Evolutionary conservation across 2,797 vertebrate species (phyloP).

Genomic region (Sebastes dallii): DNA sequence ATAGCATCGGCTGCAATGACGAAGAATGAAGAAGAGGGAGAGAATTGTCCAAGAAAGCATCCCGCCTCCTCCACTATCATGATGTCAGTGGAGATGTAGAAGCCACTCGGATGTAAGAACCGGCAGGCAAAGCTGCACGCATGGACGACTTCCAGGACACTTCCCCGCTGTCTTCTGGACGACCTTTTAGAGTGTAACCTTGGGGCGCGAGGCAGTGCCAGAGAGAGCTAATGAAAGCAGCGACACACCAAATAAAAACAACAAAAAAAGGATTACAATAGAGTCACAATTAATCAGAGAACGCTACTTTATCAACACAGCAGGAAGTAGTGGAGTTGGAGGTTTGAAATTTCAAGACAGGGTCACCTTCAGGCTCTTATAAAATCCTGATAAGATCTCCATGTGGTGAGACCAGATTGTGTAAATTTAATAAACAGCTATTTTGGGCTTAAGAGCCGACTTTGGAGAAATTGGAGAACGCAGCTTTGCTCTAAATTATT

Average conservation of each 20-base stretch:
- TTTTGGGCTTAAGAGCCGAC: constrained; percentile 1
- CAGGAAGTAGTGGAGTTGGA: background rate
- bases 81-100: background rate
- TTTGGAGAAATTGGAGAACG: background rate
- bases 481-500: constrained; percentile 31
- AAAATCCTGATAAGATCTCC: background rate
- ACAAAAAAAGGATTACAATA: background rate
- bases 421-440: constrained; percentile 14
- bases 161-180: constrained; percentile 39
- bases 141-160: constrained; percentile 28
- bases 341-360: background rate
- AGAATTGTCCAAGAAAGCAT: background rate
- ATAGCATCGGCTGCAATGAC: background rate
- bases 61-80: background rate
- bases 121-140: constrained; percentile 15
- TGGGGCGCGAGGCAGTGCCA: background rate
- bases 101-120: background rate
- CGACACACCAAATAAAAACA: background rate
- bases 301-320: background rate
- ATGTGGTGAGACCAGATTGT: background rate
- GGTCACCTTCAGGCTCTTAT: background rate
- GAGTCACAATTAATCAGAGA: background rate
- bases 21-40: background rate
- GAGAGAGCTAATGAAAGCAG: background rate
- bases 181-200: constrained; percentile 44